phyloP scores from a whole-genome alignment of 2,113 vertebrate genomes.

The Platanista minor region DNA sequence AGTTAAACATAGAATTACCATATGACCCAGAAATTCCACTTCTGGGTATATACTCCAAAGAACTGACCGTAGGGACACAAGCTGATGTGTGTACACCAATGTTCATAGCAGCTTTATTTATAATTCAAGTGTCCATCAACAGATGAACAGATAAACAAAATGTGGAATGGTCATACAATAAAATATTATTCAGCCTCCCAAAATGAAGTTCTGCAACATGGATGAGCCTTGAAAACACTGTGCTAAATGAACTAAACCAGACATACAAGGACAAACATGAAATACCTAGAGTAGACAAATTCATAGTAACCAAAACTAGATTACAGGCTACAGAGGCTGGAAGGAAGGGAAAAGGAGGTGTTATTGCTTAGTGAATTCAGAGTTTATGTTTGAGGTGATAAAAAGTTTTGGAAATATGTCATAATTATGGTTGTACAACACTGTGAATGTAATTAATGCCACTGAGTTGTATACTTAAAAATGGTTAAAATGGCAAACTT shows the following conservation, averaged over 20 bases:
- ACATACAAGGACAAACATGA: background rate
- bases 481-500: background rate
- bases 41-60: background rate
- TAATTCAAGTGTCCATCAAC: background rate
- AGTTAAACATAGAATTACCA: background rate
- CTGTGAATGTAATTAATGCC: background rate
- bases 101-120: background rate
- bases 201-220: background rate
- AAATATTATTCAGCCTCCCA: background rate
- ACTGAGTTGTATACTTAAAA: background rate
- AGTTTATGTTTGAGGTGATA: background rate
- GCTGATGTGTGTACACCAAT: background rate
- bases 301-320: background rate
- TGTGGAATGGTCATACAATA: background rate
- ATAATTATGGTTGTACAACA: background rate
- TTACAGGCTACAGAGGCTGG: background rate
- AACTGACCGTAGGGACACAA: background rate
- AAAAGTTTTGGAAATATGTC: background rate
- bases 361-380: background rate
- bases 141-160: background rate
- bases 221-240: background rate
- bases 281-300: background rate
- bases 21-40: background rate
- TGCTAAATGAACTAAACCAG: background rate
- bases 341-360: background rate